These are phyloP conservation scores for Calliopsis andreniformis DNA, from an alignment of 1,140 invertebrate species.

Conservation along the genomic window DNA sequence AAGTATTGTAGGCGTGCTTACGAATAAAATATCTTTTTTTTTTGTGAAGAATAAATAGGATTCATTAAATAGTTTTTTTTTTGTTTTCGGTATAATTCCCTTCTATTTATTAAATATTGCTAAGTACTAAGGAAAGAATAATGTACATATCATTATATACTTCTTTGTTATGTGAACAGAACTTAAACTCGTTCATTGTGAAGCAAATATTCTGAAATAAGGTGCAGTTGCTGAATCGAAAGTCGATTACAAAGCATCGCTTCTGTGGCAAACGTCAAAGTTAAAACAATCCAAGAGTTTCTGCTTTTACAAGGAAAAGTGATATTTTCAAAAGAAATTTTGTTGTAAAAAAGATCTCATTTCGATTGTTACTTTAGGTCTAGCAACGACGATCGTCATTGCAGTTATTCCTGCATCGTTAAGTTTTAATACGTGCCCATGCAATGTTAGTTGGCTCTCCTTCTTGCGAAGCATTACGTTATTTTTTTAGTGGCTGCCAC, in stretches of 20 bases:
- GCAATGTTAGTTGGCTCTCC: constrained; percentile 51
- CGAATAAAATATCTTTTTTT: too few species aligned
- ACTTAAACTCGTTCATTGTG: too few species aligned
- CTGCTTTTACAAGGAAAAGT: constrained; percentile 27
- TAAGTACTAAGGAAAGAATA: too few species aligned
- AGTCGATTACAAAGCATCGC: constrained; percentile 22
- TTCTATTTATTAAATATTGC: too few species aligned
- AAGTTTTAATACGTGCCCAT: constrained; percentile 27
- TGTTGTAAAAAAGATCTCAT: constrained; percentile 4
- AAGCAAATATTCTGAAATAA: constrained; percentile 32
- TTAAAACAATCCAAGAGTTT: constrained; percentile 39
- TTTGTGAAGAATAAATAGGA: too few species aligned
- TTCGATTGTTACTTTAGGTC: background rate
- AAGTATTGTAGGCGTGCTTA: too few species aligned
- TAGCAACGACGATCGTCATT: background rate
- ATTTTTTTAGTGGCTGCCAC: constrained; percentile 47
- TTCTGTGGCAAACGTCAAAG: constrained; percentile 54
- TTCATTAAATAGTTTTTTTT: too few species aligned
- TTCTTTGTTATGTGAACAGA: too few species aligned
- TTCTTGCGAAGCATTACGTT: constrained; percentile 37
- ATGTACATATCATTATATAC: too few species aligned
- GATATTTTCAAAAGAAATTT: constrained; percentile 14
- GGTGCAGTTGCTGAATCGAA: constrained; percentile 23
- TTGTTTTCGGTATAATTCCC: too few species aligned
- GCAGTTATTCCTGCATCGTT: constrained; percentile 9